Conservation (phyloP, 2,888 invertebrate genomes). For the Cerceris rybyensis region DNA sequence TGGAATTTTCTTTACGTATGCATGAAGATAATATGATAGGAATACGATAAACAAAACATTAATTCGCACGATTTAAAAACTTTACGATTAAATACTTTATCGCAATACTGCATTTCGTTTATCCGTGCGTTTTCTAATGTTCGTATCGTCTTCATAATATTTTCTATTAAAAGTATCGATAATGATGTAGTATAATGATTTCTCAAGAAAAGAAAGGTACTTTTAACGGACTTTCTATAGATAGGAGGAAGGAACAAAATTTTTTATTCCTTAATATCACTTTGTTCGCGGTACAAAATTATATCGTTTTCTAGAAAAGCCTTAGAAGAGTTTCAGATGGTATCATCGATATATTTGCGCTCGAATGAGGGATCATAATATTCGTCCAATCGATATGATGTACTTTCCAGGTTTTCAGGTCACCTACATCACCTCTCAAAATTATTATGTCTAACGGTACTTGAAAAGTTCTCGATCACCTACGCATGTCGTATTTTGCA, state of each 20-base stretch:
- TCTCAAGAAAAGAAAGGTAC: no score
- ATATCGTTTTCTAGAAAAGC: not conserved
- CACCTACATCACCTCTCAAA: slow-evolving; percentile 60
- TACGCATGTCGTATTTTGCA: slow-evolving; percentile 18
- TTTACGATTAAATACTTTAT: no score
- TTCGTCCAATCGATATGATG: slow-evolving; percentile 35
- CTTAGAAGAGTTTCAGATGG: not conserved
- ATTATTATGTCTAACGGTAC: slow-evolving; percentile 62
- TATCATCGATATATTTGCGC: slow-evolving; percentile 7
- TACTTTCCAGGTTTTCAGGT: slow-evolving; percentile 50
- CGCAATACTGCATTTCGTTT: no score
- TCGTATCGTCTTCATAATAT: no score
- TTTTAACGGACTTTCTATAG: no score
- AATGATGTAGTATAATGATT: no score
- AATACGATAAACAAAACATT: not conserved
- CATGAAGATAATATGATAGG: not conserved
- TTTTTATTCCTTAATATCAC: not conserved
- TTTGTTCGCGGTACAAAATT: not conserved
- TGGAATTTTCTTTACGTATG: not conserved
- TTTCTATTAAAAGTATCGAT: no score
- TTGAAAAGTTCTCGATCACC: slow-evolving; percentile 38
- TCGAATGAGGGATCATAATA: slow-evolving; percentile 21
- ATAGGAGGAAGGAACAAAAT: no score
- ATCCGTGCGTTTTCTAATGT: no score
- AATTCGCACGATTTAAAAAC: no score